These are phyloP conservation scores for Silurus meridionalis DNA, from an alignment of 2,113 vertebrate genomes.

Conservation along the genomic window DNA sequence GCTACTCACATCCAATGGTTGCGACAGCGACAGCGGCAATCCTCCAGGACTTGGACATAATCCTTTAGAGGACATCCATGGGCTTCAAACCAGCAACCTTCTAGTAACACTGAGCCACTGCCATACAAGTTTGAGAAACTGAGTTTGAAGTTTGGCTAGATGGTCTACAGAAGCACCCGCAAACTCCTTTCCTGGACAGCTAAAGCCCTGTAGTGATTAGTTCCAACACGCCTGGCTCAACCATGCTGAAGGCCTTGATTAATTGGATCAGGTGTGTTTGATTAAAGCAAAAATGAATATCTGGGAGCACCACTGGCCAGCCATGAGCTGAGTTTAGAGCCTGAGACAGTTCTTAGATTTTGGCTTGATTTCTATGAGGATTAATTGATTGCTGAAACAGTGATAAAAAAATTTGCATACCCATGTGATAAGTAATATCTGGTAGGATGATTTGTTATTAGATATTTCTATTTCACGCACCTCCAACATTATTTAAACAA, in stretches of 20 bases:
- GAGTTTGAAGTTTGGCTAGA: not conserved
- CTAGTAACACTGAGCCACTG: not conserved
- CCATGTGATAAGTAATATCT: too few relatives aligned
- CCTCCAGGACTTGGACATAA: not conserved
- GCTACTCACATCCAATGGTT: not conserved
- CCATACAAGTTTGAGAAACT: constrained; percentile 12
- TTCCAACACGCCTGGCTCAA: constrained; percentile 20
- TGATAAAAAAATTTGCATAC: not conserved
- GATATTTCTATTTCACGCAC: too few relatives aligned
- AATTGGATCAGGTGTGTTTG: constrained; percentile 32
- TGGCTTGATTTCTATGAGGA: not conserved
- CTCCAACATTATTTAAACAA: too few relatives aligned
- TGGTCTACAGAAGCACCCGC: not conserved
- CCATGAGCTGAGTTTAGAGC: not conserved
- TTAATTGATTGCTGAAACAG: not conserved
- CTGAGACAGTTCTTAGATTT: not conserved
- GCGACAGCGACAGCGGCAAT: not conserved
- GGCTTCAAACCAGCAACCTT: constrained; percentile 2
- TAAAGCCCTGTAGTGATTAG: not conserved
- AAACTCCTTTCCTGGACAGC: not conserved
- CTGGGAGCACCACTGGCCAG: not conserved
- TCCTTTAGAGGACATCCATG: not conserved
- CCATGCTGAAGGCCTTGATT: constrained; percentile 17
- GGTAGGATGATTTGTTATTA: too few relatives aligned
- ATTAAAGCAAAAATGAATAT: constrained; percentile 25